phyloP scores from a whole-genome alignment of 1,140 invertebrate species.

The Littorina saxatilis region DNA sequence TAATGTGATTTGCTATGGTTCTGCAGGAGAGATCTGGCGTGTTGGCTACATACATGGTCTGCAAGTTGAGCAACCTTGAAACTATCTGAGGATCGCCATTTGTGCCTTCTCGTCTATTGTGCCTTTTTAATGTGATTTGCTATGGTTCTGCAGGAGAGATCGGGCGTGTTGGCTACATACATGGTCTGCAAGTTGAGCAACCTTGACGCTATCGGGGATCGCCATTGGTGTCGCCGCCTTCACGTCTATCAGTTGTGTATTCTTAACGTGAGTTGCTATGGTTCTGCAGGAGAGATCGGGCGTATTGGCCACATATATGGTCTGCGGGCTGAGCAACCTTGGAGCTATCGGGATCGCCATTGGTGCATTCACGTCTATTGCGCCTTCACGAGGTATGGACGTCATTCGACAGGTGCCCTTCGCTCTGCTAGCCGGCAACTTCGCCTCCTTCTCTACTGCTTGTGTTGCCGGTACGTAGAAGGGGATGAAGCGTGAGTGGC shows the following conservation, averaged over 20 bases:
- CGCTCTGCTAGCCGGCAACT: constrained; percentile 90
- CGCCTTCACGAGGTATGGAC: constrained; percentile 84
- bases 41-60: constrained; percentile 78
- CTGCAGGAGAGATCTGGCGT: not conserved
- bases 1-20: no score
- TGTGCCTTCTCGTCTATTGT: no score
- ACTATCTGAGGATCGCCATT: no score
- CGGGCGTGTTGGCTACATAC: not conserved
- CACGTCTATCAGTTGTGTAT: no score
- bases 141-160: constrained; percentile 3
- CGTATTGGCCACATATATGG: constrained; percentile 92
- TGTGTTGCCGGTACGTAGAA: constrained; percentile 64
- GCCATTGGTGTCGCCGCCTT: no score
- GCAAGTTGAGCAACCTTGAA: constrained; percentile 95
- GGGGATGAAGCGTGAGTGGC: not conserved
- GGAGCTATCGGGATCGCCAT: constrained; percentile 92
- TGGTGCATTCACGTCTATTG: constrained; percentile 86
- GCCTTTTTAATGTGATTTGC: no score
- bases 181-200: constrained; percentile 95
- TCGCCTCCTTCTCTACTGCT: constrained; percentile 84
- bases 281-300: constrained; percentile 82
- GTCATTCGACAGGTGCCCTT: constrained; percentile 81
- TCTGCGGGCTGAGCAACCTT: constrained; percentile 97
- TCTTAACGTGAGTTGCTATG: no score
- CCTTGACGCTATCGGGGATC: constrained; percentile 92